Base-by-base conservation (phyloP, 92 coral and sea anemone species). In the Umimayanthus kanabou region DNA sequence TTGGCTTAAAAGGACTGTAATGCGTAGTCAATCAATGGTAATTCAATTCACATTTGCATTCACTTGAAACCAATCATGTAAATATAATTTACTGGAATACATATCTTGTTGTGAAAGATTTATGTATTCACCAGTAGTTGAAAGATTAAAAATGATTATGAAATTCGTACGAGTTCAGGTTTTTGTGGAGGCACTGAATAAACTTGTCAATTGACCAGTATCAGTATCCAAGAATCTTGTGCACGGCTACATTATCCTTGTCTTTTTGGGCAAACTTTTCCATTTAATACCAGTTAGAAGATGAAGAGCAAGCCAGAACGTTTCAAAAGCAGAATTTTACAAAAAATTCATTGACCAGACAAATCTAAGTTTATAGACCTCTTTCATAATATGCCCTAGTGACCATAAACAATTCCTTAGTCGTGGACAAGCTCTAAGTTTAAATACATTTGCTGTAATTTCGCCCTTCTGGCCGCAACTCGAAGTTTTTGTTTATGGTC, bases 1-100 rank as follows among this genome's bases (percentile, higher is more conserved):
- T 83, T 83, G 87, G 87, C 87, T 83, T 83, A 83, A 80, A 80
- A 83, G 87, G 87, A 83, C 77, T 83, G 58, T 70, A 83, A 37
- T 83, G 87, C 87, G 43, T 83, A 83, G 87, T 53, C 85, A 55
- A n/a, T 81, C 87, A 83, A 83, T 83, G 87, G 87, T 83, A 83
- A 83, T 26, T 39, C 53, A 18, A 37, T 75, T 83, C 73, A 70
- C 78, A 53, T 83, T 82, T 82, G 86, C 75, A 72, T 83, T 83
- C 77, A 83, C 87, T 70, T 83, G 39, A 83, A 83, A 43, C 28
- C 79, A 4, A 66, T 39, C 37, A 39, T 70, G 87, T 83, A 47
- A 69, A 43, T 82, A 43, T 57, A 57, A 80, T 33, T 57, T 53
- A 20, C 16, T 69, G 76, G 76, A 26, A 61, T 80, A 80, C 65